These are phyloP conservation scores for Tangara arthus DNA, from an alignment of 2,797 vertebrate species.

Conservation along the genomic window DNA sequence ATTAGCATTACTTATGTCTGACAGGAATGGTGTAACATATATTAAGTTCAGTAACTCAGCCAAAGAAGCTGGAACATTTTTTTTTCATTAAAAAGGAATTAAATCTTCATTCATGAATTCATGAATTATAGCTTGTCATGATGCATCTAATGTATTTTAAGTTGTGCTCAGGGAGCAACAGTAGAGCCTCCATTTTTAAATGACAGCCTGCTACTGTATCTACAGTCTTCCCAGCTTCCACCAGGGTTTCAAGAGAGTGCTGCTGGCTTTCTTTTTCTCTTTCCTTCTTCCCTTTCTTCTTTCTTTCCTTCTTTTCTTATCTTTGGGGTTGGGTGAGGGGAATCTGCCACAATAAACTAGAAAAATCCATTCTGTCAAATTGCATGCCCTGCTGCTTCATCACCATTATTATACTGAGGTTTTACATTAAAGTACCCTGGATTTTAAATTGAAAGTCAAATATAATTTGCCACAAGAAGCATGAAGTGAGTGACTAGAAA, in stretches of 20 bases:
- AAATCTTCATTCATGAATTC: conserved; percentile 57
- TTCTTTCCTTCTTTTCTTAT: neutral
- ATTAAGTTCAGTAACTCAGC: conserved; percentile 26
- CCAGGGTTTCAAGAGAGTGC: neutral
- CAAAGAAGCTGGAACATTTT: conserved; percentile 36
- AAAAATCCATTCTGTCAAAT: conserved; percentile 73
- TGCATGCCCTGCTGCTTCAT: conserved; percentile 68
- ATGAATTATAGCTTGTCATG: conserved; percentile 39
- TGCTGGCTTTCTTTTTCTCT: neutral
- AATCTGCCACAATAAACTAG: conserved; percentile 53
- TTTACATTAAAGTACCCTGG: conserved; percentile 74
- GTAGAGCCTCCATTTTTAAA: conserved; percentile 1
- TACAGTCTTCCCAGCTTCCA: neutral
- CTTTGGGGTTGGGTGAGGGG: neutral
- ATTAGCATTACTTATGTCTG: conserved; percentile 10
- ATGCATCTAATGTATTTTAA: conserved; percentile 32
- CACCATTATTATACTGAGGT: conserved; percentile 71
- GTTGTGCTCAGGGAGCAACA: conserved; percentile 12
- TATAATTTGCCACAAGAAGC: conserved; percentile 74
- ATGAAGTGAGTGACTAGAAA: conserved; percentile 71
- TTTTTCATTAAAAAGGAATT: conserved; percentile 54
- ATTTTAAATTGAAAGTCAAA: conserved; percentile 80
- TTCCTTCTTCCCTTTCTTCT: neutral
- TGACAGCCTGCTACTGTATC: neutral
- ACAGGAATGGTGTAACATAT: neutral